phyloP scores from a whole-genome alignment of 1,140 invertebrate genomes.

The Bicyclus anynana region DNA sequence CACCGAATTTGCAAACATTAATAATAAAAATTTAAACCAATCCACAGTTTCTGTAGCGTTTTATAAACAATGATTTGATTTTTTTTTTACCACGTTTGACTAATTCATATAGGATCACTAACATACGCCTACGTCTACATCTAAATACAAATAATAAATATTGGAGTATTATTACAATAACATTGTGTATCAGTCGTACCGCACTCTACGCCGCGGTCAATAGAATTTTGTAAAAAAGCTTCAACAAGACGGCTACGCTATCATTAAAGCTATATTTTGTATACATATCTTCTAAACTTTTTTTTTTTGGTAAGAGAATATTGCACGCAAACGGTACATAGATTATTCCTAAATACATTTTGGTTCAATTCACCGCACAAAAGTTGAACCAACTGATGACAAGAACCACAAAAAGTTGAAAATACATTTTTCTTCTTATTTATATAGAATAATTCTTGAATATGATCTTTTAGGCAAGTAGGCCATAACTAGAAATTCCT shows the following conservation, averaged over 20 bases:
- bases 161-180: slow-evolving; percentile 63
- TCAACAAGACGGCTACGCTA: slow-evolving; percentile 74
- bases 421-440: background rate
- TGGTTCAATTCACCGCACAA: background rate
- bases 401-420: background rate
- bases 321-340: slow-evolving; percentile 48
- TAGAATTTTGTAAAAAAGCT: slow-evolving; percentile 76
- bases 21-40: too few relatives aligned
- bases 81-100: too few relatives aligned
- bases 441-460: too few relatives aligned
- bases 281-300: slow-evolving; percentile 68
- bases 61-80: too few relatives aligned
- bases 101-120: too few relatives aligned
- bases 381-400: background rate
- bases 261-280: slow-evolving; percentile 72
- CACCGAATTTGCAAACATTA: too few relatives aligned
- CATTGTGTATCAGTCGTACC: slow-evolving; percentile 69
- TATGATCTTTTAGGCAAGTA: too few relatives aligned
- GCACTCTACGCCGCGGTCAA: slow-evolving; percentile 63
- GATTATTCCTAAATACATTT: slow-evolving; percentile 17
- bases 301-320: slow-evolving; percentile 65
- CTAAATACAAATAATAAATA: slow-evolving; percentile 67
- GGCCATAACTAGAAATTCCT: too few relatives aligned
- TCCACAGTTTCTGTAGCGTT: too few relatives aligned
- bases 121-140: slow-evolving; percentile 35